A percentile compares a stretch with the other conserved stretches of the same genome.
Evolutionary conservation across 2,797 vertebrate genomes (phyloP).

Genomic region (Melanitta fusca): DNA sequence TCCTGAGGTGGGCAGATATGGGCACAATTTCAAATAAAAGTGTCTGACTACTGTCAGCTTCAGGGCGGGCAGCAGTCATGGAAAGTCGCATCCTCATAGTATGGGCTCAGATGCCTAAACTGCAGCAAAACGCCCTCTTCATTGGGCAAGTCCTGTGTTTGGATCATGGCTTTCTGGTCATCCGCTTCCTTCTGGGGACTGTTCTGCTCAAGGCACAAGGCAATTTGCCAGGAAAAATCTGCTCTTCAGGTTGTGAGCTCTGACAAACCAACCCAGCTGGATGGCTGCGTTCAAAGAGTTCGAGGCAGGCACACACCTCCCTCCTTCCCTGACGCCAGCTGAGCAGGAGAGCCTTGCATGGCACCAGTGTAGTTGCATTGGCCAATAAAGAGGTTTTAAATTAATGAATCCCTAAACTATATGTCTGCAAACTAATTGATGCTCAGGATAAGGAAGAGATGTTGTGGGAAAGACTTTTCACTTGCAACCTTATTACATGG

Average conservation of each 20-base stretch:
- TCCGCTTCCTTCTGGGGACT: neutral
- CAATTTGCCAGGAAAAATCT: neutral
- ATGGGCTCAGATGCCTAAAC: neutral
- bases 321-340: rapidly evolving
- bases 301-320: neutral
- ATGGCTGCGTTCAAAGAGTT: neutral
- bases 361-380: neutral
- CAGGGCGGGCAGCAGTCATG: neutral
- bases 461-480: neutral
- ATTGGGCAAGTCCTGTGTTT: neutral
- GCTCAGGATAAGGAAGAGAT: neutral
- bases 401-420: neutral
- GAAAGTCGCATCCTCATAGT: neutral
- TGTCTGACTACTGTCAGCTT: neutral
- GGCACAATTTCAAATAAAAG: neutral
- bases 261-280: neutral
- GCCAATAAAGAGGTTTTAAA: neutral
- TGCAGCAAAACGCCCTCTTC: neutral
- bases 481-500: neutral
- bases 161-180: neutral
- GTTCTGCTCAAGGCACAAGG: neutral
- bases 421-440: neutral
- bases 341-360: neutral
- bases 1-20: rapidly evolving
- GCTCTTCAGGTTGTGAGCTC: neutral